Evolutionary conservation across 2,888 invertebrate genomes (phyloP), one percentile per base, ranked within the genome.

Genomic region (Amphipyra tragopoginis): DNA sequence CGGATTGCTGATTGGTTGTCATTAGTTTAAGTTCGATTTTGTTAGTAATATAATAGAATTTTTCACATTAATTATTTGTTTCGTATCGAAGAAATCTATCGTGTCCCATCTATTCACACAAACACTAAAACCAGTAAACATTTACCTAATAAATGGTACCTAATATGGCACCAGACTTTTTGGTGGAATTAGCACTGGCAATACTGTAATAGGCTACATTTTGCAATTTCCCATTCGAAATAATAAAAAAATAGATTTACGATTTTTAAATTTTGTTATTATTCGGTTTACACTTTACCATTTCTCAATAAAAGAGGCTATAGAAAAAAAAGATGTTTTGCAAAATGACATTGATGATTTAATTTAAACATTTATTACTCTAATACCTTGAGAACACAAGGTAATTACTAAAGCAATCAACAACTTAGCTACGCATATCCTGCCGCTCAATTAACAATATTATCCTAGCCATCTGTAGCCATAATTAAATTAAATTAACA

Each of bases 41-140:
- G 36, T 10, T n/a, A n/a, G n/a, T n/a, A n/a, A n/a, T n/a, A n/a
- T n/a, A n/a, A n/a, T n/a, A n/a, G n/a, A n/a, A n/a, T n/a, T n/a
- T n/a, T n/a, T n/a, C n/a, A n/a, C n/a, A n/a, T n/a, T n/a, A n/a
- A n/a, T n/a, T n/a, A n/a, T n/a, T n/a, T n/a, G n/a, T n/a, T n/a
- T n/a, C n/a, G n/a, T n/a, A n/a, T n/a, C n/a, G n/a, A n/a, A n/a
- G 86, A 86, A 90, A 90, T 79, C 11, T 14, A 57, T 72, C 88
- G 86, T 85, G 87, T 57, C 59, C 42, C 58, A 26, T 48, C 77
- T 65, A 80, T 91, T 91, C 90, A 65, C 90, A 76, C 55, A 13
- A 73, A 65, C 79, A 74, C 74, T 76, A 73, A 73, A 79, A 81
- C 82, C 65, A 65, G 69, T 64, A 72, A 73, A 75, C 79, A 87